Evolutionary conservation across 2,888 invertebrate species (phyloP), one percentile per base, ranked within the genome.

Genomic region (Rhorus exstirpatorius): DNA sequence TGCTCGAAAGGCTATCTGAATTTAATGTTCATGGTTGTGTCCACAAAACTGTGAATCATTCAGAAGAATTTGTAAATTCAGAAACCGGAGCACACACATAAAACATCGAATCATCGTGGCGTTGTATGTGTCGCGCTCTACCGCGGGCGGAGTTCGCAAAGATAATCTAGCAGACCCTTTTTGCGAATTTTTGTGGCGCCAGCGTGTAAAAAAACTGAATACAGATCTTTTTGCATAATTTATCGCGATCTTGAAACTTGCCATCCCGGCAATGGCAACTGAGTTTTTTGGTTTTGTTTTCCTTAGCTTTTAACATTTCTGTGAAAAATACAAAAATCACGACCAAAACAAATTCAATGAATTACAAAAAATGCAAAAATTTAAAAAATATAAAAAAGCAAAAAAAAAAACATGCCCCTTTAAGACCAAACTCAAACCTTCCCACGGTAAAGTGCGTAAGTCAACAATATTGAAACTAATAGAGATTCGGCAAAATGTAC

Each of bases 11-110:
- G n/a, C 12, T 12, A 44, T 44, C 12, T 44, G 44, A 44, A 44
- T 44, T 12, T 44, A 44, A 44, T 44, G 2, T 44, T 44, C 44
- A 44, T 44, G 44, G 44, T 44, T 44, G 12, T 44, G 12, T 44
- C 12, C 44, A 44, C 44, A 44, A 44, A 44, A 44, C n/a, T n/a
- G n/a, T n/a, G n/a, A n/a, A n/a, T n/a, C n/a, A n/a, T n/a, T n/a
- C n/a, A n/a, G n/a, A n/a, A 44, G 44, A 44, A 44, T 44, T 44
- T 44, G 44, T 44, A 44, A 44, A 44, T 44, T 44, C 44, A 44
- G 44, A 44, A 44, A 44, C 44, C 44, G 44, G 44, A 44, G 44
- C 44, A 44, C 12, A 12, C 44, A 44, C 44, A 12, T 12, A 44
- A 44, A 44, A 44, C 12, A 44, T 44, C 44, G 44, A 44, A 12